A percentile compares a stretch with the other conserved stretches of the same genome.
Evolutionary conservation across 2,888 invertebrate species (phyloP).

Genomic region (Schizotus pectinicornis): DNA sequence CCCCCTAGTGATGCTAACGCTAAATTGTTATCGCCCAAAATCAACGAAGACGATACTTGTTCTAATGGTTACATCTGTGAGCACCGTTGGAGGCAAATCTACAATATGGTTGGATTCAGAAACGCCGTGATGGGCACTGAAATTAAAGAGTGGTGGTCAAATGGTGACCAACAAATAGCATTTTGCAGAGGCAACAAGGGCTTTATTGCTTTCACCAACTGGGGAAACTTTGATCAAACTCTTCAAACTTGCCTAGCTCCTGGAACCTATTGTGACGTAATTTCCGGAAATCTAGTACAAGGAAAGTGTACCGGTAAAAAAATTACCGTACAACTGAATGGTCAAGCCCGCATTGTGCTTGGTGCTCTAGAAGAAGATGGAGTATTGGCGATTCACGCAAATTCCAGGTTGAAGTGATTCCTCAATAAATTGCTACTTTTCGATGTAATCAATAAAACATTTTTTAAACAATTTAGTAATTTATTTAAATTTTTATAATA

Average conservation of each 20-base stretch:
- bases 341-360: slow-evolving; percentile 65
- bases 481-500: not conserved
- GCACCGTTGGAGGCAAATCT: slow-evolving; percentile 54
- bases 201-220: slow-evolving; percentile 65
- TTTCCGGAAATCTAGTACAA: slow-evolving; percentile 69
- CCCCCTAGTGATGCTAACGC: slow-evolving; percentile 71
- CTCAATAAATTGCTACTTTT: not conserved
- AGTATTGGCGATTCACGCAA: slow-evolving; percentile 71
- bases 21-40: slow-evolving; percentile 57
- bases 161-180: slow-evolving; percentile 80
- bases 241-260: slow-evolving; percentile 3
- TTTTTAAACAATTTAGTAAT: too few relatives aligned
- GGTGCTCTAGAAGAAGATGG: slow-evolving; percentile 67
- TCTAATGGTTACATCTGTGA: slow-evolving; percentile 82
- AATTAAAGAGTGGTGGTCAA: slow-evolving; percentile 79
- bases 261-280: slow-evolving; percentile 85
- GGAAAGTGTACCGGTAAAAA: slow-evolving; percentile 70
- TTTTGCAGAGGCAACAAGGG: slow-evolving; percentile 74
- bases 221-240: slow-evolving; percentile 1
- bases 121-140: slow-evolving; percentile 50
- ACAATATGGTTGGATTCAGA: slow-evolving; percentile 13
- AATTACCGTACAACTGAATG: slow-evolving; percentile 65
- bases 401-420: slow-evolving; percentile 41
- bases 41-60: slow-evolving; percentile 70
- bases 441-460: too few relatives aligned